phyloP scores from a whole-genome alignment of 37 sponge, comb jelly and placozoan species.

The Mnemiopsis leidyi region DNA sequence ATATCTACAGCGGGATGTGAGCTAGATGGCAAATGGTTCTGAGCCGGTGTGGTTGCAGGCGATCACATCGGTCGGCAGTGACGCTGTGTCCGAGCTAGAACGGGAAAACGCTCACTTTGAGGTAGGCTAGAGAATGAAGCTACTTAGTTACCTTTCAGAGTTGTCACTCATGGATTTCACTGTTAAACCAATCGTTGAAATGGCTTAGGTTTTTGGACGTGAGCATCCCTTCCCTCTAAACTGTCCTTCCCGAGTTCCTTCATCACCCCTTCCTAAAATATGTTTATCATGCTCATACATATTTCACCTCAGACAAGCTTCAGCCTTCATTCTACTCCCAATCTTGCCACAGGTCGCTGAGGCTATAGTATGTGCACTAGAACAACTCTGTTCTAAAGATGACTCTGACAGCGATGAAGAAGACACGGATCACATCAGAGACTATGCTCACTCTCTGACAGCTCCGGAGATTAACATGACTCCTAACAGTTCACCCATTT shows the following conservation, averaged over 20 bases:
- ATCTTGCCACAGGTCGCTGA: conserved; percentile 47
- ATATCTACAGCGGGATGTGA: no score
- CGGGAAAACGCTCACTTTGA: conserved; percentile 45
- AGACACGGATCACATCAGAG: background rate
- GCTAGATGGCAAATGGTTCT: background rate
- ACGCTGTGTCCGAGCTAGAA: conserved; percentile 41
- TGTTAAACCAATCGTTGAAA: no score
- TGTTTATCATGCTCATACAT: no score
- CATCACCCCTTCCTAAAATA: no score
- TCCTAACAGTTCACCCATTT: conserved; percentile 10
- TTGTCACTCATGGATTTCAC: no score
- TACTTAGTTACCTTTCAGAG: no score
- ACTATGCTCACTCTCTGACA: conserved; percentile 42
- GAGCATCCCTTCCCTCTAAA: no score
- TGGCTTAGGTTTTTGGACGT: no score
- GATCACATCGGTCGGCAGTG: conserved; percentile 1
- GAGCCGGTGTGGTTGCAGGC: conserved; percentile 51
- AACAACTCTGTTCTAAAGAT: conserved; percentile 11
- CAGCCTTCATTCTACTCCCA: no score
- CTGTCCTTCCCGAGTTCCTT: no score
- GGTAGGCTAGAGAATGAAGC: no score
- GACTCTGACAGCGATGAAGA: conserved; percentile 30
- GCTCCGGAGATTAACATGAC: background rate
- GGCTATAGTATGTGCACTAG: background rate
- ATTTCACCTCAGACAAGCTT: no score